phyloP scores from a whole-genome alignment of 2,113 vertebrate species.

The Nerophis lumbriciformis region DNA sequence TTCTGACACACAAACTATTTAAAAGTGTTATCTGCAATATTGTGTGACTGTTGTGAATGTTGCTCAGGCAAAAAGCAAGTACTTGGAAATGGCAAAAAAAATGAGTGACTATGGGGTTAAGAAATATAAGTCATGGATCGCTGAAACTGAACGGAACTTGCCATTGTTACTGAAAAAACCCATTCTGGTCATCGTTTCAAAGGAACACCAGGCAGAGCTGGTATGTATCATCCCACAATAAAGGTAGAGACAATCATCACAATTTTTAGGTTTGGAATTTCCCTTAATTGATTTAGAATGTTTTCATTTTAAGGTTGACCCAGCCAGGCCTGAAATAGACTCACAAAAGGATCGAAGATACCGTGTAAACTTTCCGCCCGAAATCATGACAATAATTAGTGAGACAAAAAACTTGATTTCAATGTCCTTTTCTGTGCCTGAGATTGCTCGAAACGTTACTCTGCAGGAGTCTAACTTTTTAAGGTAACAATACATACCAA shows the following conservation, averaged over 20 bases:
- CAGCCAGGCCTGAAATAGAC: background rate
- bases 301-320: background rate
- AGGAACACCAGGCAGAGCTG: constrained; percentile 19
- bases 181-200: constrained; percentile 61
- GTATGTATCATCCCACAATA: constrained; percentile 41
- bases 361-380: background rate
- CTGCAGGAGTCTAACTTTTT: constrained; percentile 4
- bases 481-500: background rate
- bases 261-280: background rate
- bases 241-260: background rate
- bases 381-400: constrained; percentile 3
- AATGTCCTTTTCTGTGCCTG: background rate
- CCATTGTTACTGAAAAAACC: constrained; percentile 74
- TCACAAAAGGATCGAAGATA: background rate
- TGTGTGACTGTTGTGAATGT: background rate
- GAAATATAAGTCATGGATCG: constrained; percentile 75
- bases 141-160: constrained; percentile 57
- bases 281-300: background rate
- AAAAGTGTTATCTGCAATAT: background rate
- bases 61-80: constrained; percentile 78
- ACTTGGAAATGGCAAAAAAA: constrained; percentile 68
- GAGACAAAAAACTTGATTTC: constrained; percentile 8
- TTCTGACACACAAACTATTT: background rate
- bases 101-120: constrained; percentile 76
- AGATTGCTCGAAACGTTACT: constrained; percentile 5